These are phyloP conservation scores for Telmatochromis sp. DNA, from an alignment of 2,113 vertebrate genomes.

Conservation along the genomic window DNA sequence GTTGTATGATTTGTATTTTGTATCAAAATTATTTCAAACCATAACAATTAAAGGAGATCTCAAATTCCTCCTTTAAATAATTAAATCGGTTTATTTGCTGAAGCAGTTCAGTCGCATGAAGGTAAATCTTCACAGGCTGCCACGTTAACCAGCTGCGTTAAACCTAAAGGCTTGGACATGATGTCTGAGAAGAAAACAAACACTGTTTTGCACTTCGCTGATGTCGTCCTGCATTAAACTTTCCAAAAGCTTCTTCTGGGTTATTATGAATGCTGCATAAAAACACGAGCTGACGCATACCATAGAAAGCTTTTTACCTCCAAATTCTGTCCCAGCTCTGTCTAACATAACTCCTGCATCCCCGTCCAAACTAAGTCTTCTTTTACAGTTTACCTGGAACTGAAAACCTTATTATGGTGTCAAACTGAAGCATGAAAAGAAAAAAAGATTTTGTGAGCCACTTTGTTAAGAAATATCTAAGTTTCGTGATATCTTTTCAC, in stretches of 20 bases:
- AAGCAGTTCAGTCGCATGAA: neutral
- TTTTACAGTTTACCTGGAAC: neutral
- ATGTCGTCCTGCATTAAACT: neutral
- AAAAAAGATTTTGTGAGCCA: neutral
- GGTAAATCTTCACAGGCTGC: neutral
- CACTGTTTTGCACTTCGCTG: neutral
- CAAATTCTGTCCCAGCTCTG: neutral
- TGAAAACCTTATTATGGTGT: neutral
- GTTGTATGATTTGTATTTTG: neutral
- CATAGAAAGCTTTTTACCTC: neutral
- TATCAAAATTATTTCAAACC: neutral
- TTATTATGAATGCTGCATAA: neutral
- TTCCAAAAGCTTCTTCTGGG: neutral
- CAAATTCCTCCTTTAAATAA: neutral
- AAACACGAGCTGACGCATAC: neutral
- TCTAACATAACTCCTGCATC: neutral
- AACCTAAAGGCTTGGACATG: neutral
- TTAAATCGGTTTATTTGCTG: neutral
- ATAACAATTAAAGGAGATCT: neutral
- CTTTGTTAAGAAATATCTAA: neutral
- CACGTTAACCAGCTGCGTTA: neutral
- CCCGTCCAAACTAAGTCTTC: neutral
- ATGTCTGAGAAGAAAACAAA: neutral
- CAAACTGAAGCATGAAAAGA: neutral
- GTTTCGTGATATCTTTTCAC: accelerated